A percentile compares a stretch with the other conserved stretches of the same genome.
Conservation (phyloP, 2,113 vertebrate genomes). For the Hemiscyllium ocellatum region DNA sequence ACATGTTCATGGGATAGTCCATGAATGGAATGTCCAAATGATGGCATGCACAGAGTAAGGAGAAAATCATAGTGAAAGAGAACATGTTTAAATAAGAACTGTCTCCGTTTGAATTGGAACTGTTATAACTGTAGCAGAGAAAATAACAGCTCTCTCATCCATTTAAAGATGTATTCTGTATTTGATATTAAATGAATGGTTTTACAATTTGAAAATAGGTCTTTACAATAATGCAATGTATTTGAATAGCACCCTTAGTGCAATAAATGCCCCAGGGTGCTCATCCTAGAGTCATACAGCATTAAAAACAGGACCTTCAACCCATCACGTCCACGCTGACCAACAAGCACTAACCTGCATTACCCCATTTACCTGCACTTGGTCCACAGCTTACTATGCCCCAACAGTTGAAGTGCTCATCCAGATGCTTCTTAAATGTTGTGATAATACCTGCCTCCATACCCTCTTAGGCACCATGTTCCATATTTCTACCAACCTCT, state of each 20-base stretch:
- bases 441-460: too few relatives aligned
- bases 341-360: too few relatives aligned
- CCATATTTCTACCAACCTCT: too few relatives aligned
- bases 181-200: neutral
- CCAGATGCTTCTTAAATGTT: too few relatives aligned
- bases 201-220: neutral
- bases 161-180: neutral
- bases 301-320: too few relatives aligned
- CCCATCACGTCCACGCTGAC: too few relatives aligned
- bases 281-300: too few relatives aligned
- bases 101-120: neutral
- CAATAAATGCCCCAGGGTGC: neutral
- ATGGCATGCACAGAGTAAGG: neutral
- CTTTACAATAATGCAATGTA: neutral
- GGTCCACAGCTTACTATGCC: too few relatives aligned
- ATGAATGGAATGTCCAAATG: neutral
- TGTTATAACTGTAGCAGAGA: neutral
- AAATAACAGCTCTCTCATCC: neutral
- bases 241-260: neutral
- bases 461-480: too few relatives aligned
- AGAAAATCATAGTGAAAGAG: neutral
- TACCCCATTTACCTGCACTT: too few relatives aligned
- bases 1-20: neutral
- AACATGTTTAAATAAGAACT: neutral
- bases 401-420: too few relatives aligned